Evolutionary conservation across 2,888 invertebrate genomes (phyloP).

Genomic region (Neoaliturus tenellus): DNA sequence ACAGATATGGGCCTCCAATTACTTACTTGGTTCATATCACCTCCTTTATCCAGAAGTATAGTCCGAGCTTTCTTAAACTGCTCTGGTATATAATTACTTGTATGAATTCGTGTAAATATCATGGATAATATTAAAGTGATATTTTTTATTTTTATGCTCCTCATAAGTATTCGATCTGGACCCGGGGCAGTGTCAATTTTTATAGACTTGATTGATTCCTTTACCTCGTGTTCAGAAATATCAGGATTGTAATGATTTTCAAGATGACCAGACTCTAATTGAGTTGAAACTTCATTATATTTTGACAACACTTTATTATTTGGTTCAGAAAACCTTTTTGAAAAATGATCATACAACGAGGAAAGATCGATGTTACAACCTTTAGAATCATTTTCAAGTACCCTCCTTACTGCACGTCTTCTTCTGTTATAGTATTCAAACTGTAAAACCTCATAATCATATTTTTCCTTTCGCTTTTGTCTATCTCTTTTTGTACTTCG

Average conservation of each 20-base stretch:
- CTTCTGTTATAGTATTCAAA: background rate
- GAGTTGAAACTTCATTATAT: background rate
- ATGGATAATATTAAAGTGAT: background rate
- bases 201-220: background rate
- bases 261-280: background rate
- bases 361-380: background rate
- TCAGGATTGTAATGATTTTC: background rate
- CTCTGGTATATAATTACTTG: background rate
- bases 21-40: background rate
- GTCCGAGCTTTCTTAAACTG: background rate
- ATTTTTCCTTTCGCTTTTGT: background rate
- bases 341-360: background rate
- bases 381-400: background rate
- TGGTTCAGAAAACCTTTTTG: background rate
- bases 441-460: background rate
- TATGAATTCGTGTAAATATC: background rate
- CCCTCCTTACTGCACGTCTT: background rate
- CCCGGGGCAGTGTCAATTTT: background rate
- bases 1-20: slow-evolving; percentile 10
- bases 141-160: background rate
- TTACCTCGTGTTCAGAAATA: background rate
- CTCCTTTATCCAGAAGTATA: background rate
- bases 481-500: background rate
- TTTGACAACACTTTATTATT: background rate
- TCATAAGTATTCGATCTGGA: background rate